These are phyloP conservation scores for Nothocercus nigrocapillus DNA, from an alignment of 2,113 vertebrate species.

Conservation along the genomic window DNA sequence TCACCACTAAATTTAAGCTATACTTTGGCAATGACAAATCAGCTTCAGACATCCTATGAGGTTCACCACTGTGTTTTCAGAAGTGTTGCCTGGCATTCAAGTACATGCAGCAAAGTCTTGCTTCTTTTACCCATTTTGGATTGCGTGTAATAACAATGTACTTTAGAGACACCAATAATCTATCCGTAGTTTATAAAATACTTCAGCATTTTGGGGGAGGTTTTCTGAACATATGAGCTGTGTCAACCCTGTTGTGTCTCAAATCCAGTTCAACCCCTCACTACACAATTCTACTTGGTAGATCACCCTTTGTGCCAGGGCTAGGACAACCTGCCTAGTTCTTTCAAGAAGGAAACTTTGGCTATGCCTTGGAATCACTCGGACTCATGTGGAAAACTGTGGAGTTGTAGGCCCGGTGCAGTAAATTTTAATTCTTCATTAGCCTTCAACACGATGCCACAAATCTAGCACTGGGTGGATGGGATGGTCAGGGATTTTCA, in stretches of 20 bases:
- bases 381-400: fast-evolving
- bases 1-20: not conserved
- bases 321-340: not conserved
- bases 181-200: not conserved
- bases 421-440: not conserved
- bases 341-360: not conserved
- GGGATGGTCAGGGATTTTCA: not conserved
- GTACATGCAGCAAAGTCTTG: not conserved
- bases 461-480: not conserved
- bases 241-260: not conserved
- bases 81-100: not conserved
- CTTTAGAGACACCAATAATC: not conserved
- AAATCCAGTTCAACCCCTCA: not conserved
- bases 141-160: not conserved
- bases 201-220: not conserved
- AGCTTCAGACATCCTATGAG: fast-evolving
- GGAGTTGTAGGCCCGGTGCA: not conserved
- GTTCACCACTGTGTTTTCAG: not conserved
- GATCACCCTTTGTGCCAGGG: not conserved
- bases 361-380: not conserved
- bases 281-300: not conserved
- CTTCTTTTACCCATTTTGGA: not conserved
- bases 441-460: not conserved
- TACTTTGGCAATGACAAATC: not conserved
- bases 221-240: not conserved